phyloP scores from a whole-genome alignment of 53 echinoderm and acorn worm genomes.

The Holothuria leucospilota region DNA sequence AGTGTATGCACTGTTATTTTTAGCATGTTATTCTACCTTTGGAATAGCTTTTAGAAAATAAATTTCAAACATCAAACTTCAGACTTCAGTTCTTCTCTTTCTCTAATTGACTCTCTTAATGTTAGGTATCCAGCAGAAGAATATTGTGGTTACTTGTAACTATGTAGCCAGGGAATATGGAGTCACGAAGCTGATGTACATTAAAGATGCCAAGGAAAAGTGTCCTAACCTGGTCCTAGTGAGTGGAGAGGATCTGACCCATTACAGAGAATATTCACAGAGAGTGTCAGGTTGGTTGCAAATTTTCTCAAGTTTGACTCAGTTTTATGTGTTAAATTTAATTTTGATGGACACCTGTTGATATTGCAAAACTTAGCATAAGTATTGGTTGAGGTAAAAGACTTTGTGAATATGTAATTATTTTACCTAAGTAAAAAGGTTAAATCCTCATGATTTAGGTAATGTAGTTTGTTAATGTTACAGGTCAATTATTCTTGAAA shows the following conservation, averaged over 20 bases:
- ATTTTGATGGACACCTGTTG: neutral
- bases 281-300: slow-evolving; percentile 79
- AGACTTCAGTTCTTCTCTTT: too few species aligned
- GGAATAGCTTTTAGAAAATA: too few species aligned
- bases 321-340: neutral
- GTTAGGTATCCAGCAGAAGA: slow-evolving; percentile 92
- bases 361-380: too few species aligned
- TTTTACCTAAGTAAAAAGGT: too few species aligned
- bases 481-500: too few species aligned
- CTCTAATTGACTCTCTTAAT: neutral
- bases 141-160: slow-evolving; percentile 90
- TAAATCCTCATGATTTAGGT: too few species aligned
- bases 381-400: too few species aligned
- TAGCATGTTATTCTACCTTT: too few species aligned
- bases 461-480: too few species aligned
- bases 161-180: slow-evolving; percentile 84
- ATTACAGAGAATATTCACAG: slow-evolving; percentile 89
- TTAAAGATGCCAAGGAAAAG: slow-evolving; percentile 78
- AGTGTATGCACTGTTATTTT: too few species aligned
- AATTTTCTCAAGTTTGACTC: neutral
- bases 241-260: slow-evolving; percentile 90
- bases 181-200: slow-evolving; percentile 81
- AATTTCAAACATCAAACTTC: too few species aligned
- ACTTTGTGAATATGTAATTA: too few species aligned
- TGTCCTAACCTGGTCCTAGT: slow-evolving; percentile 88